A percentile compares a stretch with the other conserved stretches of the same genome.
Evolutionary conservation across 2,797 vertebrate genomes (phyloP).

Genomic region (Lateolabrax maculatus): DNA sequence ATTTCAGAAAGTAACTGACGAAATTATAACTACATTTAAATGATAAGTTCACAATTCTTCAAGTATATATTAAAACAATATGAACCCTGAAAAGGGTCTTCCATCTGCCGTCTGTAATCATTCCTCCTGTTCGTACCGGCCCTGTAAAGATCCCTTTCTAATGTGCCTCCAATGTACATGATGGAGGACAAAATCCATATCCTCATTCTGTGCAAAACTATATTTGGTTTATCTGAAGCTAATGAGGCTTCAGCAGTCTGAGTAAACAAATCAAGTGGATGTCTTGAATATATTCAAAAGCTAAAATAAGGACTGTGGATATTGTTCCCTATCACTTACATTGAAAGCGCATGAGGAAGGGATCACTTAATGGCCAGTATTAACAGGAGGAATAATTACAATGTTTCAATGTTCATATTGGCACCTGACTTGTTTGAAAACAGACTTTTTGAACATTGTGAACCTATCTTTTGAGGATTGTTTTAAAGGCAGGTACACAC

Average conservation of each 20-base stretch:
- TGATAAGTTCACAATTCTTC: no score
- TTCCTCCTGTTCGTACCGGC: background rate
- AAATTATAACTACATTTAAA: background rate
- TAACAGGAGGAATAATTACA: background rate
- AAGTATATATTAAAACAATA: no score
- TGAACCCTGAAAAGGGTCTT: no score
- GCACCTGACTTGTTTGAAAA: background rate
- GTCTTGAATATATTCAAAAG: background rate
- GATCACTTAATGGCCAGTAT: background rate
- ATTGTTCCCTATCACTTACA: background rate
- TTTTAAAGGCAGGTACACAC: background rate
- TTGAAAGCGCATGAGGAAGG: background rate
- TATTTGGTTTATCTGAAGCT: no score
- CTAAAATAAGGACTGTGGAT: no score
- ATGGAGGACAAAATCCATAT: no score
- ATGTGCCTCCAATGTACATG: no score
- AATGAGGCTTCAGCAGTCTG: no score
- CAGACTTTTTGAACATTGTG: background rate
- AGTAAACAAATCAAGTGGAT: no score
- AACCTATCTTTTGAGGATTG: background rate
- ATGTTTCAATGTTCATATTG: background rate
- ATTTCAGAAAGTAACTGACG: background rate
- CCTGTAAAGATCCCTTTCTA: background rate
- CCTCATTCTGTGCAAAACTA: no score
- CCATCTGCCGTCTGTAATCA: no score